Evolutionary conservation across 2,113 vertebrate species (phyloP).

Genomic region (Microcebus ravelobensis): DNA sequence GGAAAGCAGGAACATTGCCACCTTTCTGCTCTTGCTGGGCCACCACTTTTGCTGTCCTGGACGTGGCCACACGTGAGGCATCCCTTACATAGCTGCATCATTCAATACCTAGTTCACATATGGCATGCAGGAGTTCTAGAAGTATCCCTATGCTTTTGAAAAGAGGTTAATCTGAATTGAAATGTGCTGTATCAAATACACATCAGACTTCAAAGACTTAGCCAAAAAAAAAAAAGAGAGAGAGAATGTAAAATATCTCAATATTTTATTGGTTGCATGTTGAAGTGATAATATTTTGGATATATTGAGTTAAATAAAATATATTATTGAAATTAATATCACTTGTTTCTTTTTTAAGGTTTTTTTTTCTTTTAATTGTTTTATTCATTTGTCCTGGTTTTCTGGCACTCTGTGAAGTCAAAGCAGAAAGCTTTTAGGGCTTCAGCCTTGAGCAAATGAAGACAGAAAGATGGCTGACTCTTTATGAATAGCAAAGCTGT

Average conservation of each 20-base stretch:
- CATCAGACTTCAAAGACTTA: neutral
- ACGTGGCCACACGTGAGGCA: neutral
- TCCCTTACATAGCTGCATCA: neutral
- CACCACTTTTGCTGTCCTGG: neutral
- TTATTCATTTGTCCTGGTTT: neutral
- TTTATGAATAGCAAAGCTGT: constrained; percentile 16
- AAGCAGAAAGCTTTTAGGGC: neutral
- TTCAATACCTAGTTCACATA: neutral
- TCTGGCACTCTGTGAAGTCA: neutral
- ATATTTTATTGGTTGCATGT: neutral
- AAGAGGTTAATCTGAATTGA: neutral
- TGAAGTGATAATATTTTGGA: neutral
- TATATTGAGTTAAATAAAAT: neutral
- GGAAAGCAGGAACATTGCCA: neutral
- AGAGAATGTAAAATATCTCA: neutral
- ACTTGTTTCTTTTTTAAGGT: no score
- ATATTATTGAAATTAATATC: neutral
- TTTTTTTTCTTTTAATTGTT: neutral
- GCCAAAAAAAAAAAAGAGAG: neutral
- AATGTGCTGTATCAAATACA: neutral
- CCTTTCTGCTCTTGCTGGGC: neutral
- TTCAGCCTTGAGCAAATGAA: neutral
- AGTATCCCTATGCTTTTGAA: neutral
- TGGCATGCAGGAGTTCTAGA: neutral
- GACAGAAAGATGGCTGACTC: neutral